These are phyloP conservation scores for Sarcophaga peregrina DNA, from an alignment of 1,140 invertebrate genomes.

Conservation along the genomic window DNA sequence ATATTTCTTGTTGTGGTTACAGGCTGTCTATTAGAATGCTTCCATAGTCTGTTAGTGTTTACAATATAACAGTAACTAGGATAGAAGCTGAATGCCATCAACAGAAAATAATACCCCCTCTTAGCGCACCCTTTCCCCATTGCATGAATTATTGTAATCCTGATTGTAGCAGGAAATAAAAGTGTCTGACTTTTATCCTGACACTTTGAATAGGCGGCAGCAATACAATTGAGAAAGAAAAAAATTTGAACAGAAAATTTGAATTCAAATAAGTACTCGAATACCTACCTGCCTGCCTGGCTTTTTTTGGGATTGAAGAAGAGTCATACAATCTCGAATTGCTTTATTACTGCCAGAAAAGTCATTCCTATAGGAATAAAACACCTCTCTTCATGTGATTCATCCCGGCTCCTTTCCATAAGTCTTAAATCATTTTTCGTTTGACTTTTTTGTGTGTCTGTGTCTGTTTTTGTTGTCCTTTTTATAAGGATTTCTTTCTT, in stretches of 20 bases:
- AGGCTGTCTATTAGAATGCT: no score
- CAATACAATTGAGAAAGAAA: background rate
- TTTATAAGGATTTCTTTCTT: conserved; percentile 29
- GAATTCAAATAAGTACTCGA: background rate
- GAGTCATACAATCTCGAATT: conserved; percentile 1
- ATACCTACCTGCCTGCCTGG: no score
- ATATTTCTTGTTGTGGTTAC: no score
- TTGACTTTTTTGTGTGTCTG: background rate
- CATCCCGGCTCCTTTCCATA: background rate
- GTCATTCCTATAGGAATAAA: conserved; percentile 17
- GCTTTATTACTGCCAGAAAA: conserved; percentile 30
- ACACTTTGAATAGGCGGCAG: background rate
- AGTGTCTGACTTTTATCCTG: conserved; percentile 12
- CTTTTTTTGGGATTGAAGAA: no score
- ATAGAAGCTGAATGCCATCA: no score
- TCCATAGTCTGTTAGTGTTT: no score
- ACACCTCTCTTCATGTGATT: background rate
- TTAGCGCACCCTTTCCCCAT: no score
- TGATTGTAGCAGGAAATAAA: conserved; percentile 31
- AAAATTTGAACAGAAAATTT: background rate
- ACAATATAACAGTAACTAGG: no score
- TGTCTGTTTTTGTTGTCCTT: background rate
- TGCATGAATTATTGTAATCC: background rate
- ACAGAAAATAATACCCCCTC: no score
- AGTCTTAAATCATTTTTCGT: conserved; percentile 30